Conservation (phyloP, 2,888 invertebrate species). For the Platycheirus rosarum region DNA sequence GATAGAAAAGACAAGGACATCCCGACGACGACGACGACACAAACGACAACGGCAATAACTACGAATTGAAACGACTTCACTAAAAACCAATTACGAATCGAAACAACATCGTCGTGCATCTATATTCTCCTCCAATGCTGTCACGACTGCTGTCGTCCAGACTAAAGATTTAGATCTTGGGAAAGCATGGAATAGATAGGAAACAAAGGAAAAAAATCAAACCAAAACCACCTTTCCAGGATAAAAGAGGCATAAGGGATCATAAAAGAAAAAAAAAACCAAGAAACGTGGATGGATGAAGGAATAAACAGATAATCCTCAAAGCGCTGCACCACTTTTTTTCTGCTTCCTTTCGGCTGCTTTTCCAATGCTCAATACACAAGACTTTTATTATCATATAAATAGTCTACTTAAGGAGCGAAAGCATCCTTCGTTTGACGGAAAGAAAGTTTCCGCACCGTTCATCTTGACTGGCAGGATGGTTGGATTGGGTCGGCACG, state of each 20-base stretch:
- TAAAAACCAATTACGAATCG: constrained; percentile 74
- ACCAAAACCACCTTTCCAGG: constrained; percentile 26
- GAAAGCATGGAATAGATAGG: not conserved
- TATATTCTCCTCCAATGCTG: constrained; percentile 31
- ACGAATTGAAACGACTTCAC: constrained; percentile 72
- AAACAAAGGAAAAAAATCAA: constrained; percentile 7
- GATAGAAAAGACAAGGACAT: constrained; percentile 44
- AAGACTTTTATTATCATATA: constrained; percentile 74
- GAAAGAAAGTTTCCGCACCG: constrained; percentile 49
- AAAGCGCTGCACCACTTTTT: constrained; percentile 51
- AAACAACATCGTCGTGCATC: constrained; percentile 63
- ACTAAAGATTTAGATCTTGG: not conserved
- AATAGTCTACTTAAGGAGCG: constrained; percentile 72
- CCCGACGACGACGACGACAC: too few relatives aligned
- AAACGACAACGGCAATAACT: constrained; percentile 54
- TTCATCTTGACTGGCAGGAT: constrained; percentile 36
- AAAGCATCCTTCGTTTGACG: constrained; percentile 63
- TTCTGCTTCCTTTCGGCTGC: constrained; percentile 3
- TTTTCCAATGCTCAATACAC: constrained; percentile 62
- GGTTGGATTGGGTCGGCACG: not conserved
- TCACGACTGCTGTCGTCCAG: constrained; percentile 31
- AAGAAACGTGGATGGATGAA: constrained; percentile 46
- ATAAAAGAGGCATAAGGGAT: constrained; percentile 24
- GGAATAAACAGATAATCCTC: constrained; percentile 67
- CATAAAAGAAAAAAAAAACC: constrained; percentile 38